A percentile compares a stretch with the other conserved stretches of the same genome.
phyloP scores from a whole-genome alignment of 2,888 invertebrate genomes.

The Palloptera scutellata region DNA sequence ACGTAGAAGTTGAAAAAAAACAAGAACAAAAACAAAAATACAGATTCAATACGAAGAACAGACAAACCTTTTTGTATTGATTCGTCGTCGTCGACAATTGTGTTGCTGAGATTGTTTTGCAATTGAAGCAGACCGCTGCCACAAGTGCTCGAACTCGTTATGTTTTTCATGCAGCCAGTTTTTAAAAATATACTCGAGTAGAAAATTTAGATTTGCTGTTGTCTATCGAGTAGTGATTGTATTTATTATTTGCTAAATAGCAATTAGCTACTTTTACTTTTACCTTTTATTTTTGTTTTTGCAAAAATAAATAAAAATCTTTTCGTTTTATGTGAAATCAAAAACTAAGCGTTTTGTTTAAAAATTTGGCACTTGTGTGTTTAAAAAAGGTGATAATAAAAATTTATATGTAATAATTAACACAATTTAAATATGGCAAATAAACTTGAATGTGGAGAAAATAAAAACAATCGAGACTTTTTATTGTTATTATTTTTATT shows the following conservation, averaged over 20 bases:
- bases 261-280: constrained; percentile 7
- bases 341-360: too few species aligned
- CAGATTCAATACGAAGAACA: constrained; percentile 18
- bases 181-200: not conserved
- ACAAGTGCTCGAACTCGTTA: constrained; percentile 60
- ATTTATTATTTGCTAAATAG: not conserved
- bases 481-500: constrained; percentile 3
- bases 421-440: too few species aligned
- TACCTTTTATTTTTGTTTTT: constrained; percentile 10
- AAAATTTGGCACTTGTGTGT: too few species aligned
- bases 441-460: too few species aligned
- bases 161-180: constrained; percentile 56
- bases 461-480: too few species aligned
- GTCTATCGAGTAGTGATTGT: too few species aligned
- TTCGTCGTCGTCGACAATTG: constrained; percentile 41
- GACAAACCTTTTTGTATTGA: constrained; percentile 56
- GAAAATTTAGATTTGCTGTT: not conserved
- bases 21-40: constrained; percentile 23
- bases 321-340: too few species aligned
- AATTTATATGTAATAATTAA: too few species aligned
- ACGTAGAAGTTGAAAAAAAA: constrained; percentile 8
- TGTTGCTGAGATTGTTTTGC: constrained; percentile 55
- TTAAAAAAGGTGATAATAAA: too few species aligned
- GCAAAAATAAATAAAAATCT: too few species aligned
- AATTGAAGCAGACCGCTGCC: constrained; percentile 59